These are phyloP conservation scores for Eupleurogrammus muticus DNA, from an alignment of 2,797 vertebrate genomes.

Conservation along the genomic window DNA sequence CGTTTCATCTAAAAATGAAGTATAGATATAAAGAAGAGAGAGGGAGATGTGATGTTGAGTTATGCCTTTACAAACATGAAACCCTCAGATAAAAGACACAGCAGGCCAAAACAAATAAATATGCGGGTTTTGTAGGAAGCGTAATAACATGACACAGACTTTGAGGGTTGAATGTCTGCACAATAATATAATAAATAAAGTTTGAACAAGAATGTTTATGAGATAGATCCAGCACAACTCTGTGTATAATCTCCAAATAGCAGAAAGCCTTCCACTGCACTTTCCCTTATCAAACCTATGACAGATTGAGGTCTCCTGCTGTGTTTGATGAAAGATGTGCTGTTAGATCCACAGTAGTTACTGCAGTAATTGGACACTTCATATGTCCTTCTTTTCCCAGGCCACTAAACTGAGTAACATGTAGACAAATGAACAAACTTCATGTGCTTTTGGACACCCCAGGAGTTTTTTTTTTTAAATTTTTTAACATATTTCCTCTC, in stretches of 20 bases:
- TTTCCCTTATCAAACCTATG: conserved; percentile 64
- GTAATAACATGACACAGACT: conserved; percentile 48
- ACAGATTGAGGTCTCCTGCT: conserved; percentile 74
- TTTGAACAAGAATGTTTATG: conserved; percentile 25
- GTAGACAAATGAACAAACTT: conserved; percentile 27
- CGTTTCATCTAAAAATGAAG: conserved; percentile 60
- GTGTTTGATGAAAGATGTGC: conserved; percentile 54
- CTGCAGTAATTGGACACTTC: conserved; percentile 68
- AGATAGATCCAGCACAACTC: conserved; percentile 21
- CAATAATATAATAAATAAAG: conserved; percentile 37
- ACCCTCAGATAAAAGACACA: conserved; percentile 40
- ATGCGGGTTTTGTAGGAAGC: conserved; percentile 46
- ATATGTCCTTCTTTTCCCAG: conserved; percentile 42
- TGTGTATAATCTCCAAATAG: conserved; percentile 63
- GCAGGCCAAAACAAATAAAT: conserved; percentile 50
- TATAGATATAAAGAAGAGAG: conserved; percentile 1
- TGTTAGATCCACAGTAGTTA: conserved; percentile 51
- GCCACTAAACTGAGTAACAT: conserved; percentile 16
- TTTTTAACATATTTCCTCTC: conserved; percentile 25
- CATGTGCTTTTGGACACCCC: conserved; percentile 1
- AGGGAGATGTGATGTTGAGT: conserved; percentile 22
- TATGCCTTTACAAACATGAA: conserved; percentile 42
- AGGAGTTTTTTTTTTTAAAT: conserved; percentile 2
- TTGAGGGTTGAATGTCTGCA: conserved; percentile 44
- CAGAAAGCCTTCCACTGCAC: conserved; percentile 46